Conservation (phyloP, 1,140 invertebrate species). For the Grapholita molesta region DNA sequence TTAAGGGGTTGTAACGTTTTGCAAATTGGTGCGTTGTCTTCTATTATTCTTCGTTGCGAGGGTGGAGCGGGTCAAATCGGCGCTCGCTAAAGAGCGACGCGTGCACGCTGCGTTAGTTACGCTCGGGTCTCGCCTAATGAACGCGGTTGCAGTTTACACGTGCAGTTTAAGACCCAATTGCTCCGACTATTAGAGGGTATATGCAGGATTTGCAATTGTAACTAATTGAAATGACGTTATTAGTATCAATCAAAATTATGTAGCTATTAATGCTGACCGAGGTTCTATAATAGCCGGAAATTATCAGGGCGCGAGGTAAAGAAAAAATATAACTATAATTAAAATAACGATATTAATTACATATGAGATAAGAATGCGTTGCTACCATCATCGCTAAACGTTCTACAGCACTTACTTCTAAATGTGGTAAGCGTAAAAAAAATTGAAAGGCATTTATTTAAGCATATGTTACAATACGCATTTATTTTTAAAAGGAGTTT, state of each 20-base stretch:
- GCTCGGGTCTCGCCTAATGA: constrained; percentile 44
- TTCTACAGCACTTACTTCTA: not conserved
- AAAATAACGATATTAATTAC: constrained; percentile 32
- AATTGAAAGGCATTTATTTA: not conserved
- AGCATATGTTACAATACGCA: no score
- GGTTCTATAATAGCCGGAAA: constrained; percentile 39
- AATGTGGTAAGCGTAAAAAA: not conserved
- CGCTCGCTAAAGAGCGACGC: constrained; percentile 57
- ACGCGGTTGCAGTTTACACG: constrained; percentile 52
- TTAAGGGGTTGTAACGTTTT: not conserved
- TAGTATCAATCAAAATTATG: constrained; percentile 53
- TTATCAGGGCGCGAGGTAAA: constrained; percentile 37
- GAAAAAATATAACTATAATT: constrained; percentile 39
- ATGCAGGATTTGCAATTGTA: not conserved
- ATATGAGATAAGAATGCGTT: constrained; percentile 26
- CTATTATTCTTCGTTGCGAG: constrained; percentile 29
- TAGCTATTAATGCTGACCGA: constrained; percentile 32
- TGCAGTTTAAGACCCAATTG: constrained; percentile 15
- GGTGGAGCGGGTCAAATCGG: constrained; percentile 48
- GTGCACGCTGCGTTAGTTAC: constrained; percentile 61
- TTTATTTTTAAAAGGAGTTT: no score
- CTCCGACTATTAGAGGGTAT: constrained; percentile 1
- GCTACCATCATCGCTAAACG: constrained; percentile 19
- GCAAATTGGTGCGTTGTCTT: not conserved
- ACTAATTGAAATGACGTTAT: constrained; percentile 3